Conservation (phyloP, 2,113 vertebrate genomes). For the Spheniscus mendiculus region DNA sequence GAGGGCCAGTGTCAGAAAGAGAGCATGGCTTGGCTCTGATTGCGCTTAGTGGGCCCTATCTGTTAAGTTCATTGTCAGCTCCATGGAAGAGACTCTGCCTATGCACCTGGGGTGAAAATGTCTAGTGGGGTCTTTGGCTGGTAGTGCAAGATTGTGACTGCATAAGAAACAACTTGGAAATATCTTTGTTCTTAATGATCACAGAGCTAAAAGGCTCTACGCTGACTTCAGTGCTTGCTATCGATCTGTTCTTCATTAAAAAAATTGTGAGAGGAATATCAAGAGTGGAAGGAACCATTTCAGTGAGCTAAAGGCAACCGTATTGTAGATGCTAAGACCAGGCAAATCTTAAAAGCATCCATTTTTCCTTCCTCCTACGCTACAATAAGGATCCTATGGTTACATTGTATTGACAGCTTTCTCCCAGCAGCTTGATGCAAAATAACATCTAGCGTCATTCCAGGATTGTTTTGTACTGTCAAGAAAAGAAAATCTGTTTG, state of each 20-base stretch:
- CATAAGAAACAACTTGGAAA: not conserved
- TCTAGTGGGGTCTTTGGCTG: not conserved
- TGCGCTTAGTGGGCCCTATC: not conserved
- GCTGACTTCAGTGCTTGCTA: not conserved
- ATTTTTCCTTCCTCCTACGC: not conserved
- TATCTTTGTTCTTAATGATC: not conserved
- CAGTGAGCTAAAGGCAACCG: not conserved
- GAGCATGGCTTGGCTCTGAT: not conserved
- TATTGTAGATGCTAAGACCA: not conserved
- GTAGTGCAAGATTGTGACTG: not conserved
- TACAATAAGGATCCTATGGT: not conserved
- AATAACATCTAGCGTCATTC: not conserved
- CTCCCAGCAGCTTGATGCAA: not conserved
- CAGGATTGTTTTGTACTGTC: not conserved
- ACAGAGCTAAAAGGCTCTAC: not conserved
- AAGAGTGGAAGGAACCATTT: not conserved
- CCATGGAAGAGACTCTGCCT: not conserved
- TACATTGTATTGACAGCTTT: not conserved
- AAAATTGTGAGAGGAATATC: not conserved
- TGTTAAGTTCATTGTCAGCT: not conserved
- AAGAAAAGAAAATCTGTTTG: not conserved
- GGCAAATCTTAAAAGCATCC: not conserved
- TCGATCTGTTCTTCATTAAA: not conserved
- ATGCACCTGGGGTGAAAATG: not conserved
- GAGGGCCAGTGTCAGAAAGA: too few relatives aligned